phyloP scores from a whole-genome alignment of 2,888 invertebrate genomes.

The Drosophila birchii region DNA sequence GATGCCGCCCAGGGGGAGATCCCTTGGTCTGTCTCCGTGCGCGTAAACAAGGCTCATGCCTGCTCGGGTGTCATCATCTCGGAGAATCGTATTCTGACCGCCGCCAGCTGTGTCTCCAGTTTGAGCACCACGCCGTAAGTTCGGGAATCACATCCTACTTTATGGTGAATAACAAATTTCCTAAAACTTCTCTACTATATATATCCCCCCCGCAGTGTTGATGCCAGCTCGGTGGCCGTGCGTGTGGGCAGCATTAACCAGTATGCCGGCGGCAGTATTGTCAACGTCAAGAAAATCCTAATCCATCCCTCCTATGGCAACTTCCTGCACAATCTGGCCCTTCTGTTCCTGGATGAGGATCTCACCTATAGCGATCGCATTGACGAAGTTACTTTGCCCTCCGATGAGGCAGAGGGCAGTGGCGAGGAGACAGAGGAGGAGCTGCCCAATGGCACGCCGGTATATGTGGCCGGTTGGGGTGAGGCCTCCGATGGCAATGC shows the following conservation, averaged over 20 bases:
- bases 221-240: conserved; percentile 44
- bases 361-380: conserved; percentile 62
- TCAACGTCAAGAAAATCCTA: conserved; percentile 57
- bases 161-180: too few relatives aligned
- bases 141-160: rapidly evolving
- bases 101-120: conserved; percentile 76
- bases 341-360: conserved; percentile 62
- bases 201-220: conserved; percentile 57
- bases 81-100: conserved; percentile 64
- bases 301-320: conserved; percentile 80
- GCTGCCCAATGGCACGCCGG: conserved; percentile 58
- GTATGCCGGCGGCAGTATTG: conserved; percentile 76
- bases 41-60: conserved; percentile 65
- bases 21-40: conserved; percentile 83
- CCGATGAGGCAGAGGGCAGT: conserved; percentile 4
- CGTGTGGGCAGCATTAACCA: conserved; percentile 82
- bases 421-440: conserved; percentile 36
- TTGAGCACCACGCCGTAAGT: conserved; percentile 65
- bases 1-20: conserved; percentile 77
- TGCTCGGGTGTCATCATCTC: conserved; percentile 76
- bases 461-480: conserved; percentile 82
- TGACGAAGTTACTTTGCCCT: conserved; percentile 62
- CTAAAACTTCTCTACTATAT: background rate
- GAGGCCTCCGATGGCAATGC: conserved; percentile 58
- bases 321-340: conserved; percentile 79